Evolutionary conservation across 1,140 invertebrate species (phyloP).

Genomic region (Polypedilum pembai): DNA sequence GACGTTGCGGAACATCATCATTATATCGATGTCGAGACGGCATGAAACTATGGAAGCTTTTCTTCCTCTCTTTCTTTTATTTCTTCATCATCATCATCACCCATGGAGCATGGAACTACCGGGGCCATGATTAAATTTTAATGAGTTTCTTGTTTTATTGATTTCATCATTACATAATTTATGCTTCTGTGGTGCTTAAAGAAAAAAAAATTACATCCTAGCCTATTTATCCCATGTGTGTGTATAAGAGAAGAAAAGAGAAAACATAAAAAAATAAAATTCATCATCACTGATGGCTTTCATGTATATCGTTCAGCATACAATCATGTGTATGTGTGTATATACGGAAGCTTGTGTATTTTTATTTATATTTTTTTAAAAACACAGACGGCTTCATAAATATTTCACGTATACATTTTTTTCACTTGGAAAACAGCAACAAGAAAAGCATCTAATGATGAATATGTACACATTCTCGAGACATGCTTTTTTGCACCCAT

Average conservation of each 20-base stretch:
- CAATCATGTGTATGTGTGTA: background rate
- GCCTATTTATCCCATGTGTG: slow-evolving; percentile 9
- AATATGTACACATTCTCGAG: slow-evolving; percentile 24
- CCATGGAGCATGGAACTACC: background rate
- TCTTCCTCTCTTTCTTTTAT: too few species aligned
- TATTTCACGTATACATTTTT: slow-evolving; percentile 27
- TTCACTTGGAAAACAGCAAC: slow-evolving; percentile 17
- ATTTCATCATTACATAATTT: slow-evolving; percentile 27
- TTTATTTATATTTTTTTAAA: slow-evolving; percentile 27
- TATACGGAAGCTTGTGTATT: background rate
- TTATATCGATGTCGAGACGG: background rate
- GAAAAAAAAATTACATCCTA: background rate
- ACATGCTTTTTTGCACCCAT: slow-evolving; percentile 14
- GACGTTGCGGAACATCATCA: background rate
- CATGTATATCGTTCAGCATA: background rate
- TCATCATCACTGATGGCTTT: slow-evolving; percentile 13
- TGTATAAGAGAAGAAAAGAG: background rate
- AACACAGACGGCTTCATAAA: slow-evolving; percentile 23
- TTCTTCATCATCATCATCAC: too few species aligned
- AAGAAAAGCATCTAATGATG: slow-evolving; percentile 28
- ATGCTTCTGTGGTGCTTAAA: background rate
- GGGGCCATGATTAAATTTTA: slow-evolving; percentile 9
- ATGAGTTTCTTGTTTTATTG: slow-evolving; percentile 27
- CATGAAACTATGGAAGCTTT: background rate
- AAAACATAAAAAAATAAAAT: background rate